Base-by-base conservation (phyloP, 2,797 vertebrate species). In the Acrocephalus scirpaceus region DNA sequence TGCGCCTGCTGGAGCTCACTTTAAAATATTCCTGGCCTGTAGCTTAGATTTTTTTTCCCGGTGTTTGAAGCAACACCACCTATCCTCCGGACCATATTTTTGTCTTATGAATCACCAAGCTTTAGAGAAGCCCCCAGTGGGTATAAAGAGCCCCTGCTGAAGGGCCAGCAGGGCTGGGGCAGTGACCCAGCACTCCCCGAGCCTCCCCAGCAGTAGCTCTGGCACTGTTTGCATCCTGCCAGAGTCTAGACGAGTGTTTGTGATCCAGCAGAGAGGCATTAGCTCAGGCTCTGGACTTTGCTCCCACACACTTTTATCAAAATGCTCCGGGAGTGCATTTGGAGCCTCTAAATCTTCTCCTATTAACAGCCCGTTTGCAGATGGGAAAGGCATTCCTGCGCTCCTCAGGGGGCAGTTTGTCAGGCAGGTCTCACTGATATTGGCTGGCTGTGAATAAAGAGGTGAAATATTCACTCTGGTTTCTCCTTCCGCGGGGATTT, bases 231-330 rank as follows among this genome's bases (percentile, higher is more conserved):
- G n/a, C 48, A 38, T 89, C 89, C 92, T 82, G 70, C 66, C 4
- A 3, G 58, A 72, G 91, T 58, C 92, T 2, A 73, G 89, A 85
- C 8, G 0, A 58, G 66, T 0, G 2, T 14, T 65, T 81, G 40
- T 89, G 77, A 62, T 40, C 74, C 89, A 78, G 53, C 80, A 77
- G 65, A 88, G 96, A 83, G 54, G 66, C 5, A 62, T 94, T 70
- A 92, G 58, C 81, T 92, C 80, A 51, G 66, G 27, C 86, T 81
- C 92, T 66, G 96, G 51, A 76, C 91, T 96, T 85, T 85, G 81
- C 95, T 96, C 96, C 94, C 78, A 70, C 45, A 2, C 77, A n/a
- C 75, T 91, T 93, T 50, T 79, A 89, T 87, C 95, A 76, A 70
- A n/a, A 70, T 4, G 34, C 62, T 94, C 73, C 13, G 5, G 57